Base-by-base conservation (phyloP, 2,113 vertebrate genomes). In the Otocyon megalotis region DNA sequence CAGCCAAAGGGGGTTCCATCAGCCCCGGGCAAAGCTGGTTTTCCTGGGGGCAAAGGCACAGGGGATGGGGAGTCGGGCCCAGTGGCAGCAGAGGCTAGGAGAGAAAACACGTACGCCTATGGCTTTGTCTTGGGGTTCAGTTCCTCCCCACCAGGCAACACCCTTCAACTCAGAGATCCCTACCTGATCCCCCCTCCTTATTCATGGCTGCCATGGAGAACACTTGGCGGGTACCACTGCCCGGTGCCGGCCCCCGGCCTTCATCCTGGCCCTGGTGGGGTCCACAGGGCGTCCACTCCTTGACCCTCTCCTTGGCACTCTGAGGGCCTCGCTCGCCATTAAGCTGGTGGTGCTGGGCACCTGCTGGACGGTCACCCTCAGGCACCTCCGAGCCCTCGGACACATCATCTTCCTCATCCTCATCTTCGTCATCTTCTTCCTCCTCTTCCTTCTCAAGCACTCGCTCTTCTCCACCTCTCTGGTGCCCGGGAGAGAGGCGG, bases 361-460 rank as follows among this genome's bases (percentile, higher is more conserved):
- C 92, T 2, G 97, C 92, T 12, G 97, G 95, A n/a, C 96, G 95
- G 72, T 98, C 97, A n/a, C 96, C 88, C 32, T 98, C 98, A 0
- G 88, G 97, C 86, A 97, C 95, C 77, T 98, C 98, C 0, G 98
- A 98, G 56, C 97, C 96, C 81, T 98, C 98, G 1, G 98, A 98
- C 53, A 98, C 97, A 28, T 97, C 97, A 1, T 98, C 98, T 28
- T 97, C 98, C 8, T 98, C 98, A 15, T 98, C 98, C 3, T 98
- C 98, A 0, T 98, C 98, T 0, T 98, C 98, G 0, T 98, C 97
- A 0, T 98, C 98, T 0, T 98, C 98, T 0, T 98, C 98, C 58
- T 99, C 99, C 58, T 98, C 98, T 24, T 99, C 98, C 88, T 98
- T 98, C 96, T 97, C 98, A 97, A 98, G 98, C 88, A 98, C 98